These are phyloP conservation scores for Aelia acuminata DNA, from an alignment of 2,888 invertebrate genomes.

Conservation along the genomic window DNA sequence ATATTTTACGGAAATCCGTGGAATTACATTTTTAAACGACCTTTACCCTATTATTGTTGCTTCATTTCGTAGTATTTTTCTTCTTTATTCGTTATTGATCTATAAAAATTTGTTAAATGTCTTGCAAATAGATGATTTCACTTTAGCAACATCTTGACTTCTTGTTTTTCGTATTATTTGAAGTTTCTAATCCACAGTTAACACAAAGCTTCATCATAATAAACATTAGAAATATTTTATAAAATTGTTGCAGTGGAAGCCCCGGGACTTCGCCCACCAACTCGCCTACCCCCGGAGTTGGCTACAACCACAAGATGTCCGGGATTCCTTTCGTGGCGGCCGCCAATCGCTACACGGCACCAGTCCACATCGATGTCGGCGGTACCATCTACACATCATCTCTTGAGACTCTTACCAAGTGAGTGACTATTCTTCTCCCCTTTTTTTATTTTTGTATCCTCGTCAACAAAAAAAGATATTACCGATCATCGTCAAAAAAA, in stretches of 20 bases:
- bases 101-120: no score
- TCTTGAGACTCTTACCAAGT: slow-evolving; percentile 94
- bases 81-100: no score
- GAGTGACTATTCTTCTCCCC: slow-evolving; percentile 70
- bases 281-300: slow-evolving; percentile 69
- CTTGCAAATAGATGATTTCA: no score
- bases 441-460: background rate
- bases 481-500: no score
- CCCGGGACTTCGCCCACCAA: slow-evolving; percentile 72
- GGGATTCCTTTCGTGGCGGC: slow-evolving; percentile 95
- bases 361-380: slow-evolving; percentile 97
- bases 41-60: no score
- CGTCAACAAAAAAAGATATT: background rate
- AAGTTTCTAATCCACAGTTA: no score
- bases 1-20: no score
- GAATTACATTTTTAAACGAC: no score
- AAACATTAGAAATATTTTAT: background rate
- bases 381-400: slow-evolving; percentile 97
- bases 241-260: slow-evolving; percentile 71
- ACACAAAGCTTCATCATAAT: no score
- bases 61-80: no score
- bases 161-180: no score
- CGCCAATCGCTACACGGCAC: slow-evolving; percentile 92
- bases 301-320: slow-evolving; percentile 82
- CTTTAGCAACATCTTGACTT: no score